Conservation (phyloP, 2,888 invertebrate genomes). For the Drosophila recens region DNA sequence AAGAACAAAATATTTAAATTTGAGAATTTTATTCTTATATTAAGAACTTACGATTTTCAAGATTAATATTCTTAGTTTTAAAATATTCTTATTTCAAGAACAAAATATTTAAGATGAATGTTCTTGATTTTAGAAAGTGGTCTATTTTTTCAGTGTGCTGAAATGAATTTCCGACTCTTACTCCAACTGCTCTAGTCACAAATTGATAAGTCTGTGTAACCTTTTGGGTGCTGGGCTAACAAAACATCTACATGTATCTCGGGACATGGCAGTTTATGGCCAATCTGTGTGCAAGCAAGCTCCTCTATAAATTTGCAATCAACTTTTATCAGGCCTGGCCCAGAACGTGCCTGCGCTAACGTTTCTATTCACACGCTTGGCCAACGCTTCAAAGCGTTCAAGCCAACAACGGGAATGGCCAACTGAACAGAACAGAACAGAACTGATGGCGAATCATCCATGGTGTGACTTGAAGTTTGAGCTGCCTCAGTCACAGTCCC, state of each 20-base stretch:
- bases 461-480: conserved; percentile 67
- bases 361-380: conserved; percentile 79
- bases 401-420: neutral
- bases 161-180: too few relatives aligned
- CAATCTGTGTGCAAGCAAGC: conserved; percentile 62
- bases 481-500: conserved; percentile 2
- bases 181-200: neutral
- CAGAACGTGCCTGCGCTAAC: conserved; percentile 79
- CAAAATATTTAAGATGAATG: too few relatives aligned
- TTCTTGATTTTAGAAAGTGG: too few relatives aligned
- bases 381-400: conserved; percentile 19
- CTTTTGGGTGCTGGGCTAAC: neutral
- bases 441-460: conserved; percentile 34
- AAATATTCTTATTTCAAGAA: too few relatives aligned
- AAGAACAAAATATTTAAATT: too few relatives aligned
- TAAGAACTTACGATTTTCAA: too few relatives aligned
- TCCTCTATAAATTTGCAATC: conserved; percentile 80
- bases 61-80: too few relatives aligned
- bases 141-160: too few relatives aligned
- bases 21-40: too few relatives aligned
- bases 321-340: conserved; percentile 75
- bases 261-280: conserved; percentile 67
- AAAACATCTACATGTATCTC: conserved; percentile 31
- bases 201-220: neutral
- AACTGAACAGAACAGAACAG: too few relatives aligned